Conservation (phyloP, 37 sponge, comb jelly and placozoan species). For the Haliclona indistincta region DNA sequence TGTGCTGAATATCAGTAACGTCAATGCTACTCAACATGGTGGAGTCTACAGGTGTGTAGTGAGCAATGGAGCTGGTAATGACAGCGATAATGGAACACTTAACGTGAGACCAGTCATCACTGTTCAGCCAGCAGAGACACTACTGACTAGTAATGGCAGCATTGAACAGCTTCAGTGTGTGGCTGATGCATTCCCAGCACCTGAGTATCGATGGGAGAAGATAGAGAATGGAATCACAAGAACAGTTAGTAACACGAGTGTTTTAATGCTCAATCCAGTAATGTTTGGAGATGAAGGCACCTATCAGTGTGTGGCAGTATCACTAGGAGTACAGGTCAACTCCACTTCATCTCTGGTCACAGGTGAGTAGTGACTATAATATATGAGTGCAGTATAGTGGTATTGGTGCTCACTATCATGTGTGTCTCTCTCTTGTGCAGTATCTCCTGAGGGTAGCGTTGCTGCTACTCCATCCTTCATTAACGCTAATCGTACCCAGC, state of each 20-base stretch:
- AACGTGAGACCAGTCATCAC: constrained; percentile 2
- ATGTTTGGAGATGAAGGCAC: too few species aligned
- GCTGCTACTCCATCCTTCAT: constrained; percentile 9
- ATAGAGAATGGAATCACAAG: neutral
- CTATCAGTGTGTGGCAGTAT: too few species aligned
- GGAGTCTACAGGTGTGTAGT: neutral
- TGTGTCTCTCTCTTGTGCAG: constrained; percentile 19
- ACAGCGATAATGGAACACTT: neutral
- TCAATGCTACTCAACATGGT: constrained; percentile 5
- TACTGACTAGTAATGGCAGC: neutral
- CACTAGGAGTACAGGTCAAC: too few species aligned
- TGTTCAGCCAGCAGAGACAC: neutral
- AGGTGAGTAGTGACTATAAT: too few species aligned
- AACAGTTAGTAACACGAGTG: too few species aligned
- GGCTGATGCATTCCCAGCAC: constrained; percentile 23
- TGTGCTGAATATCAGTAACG: neutral
- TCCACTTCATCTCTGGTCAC: too few species aligned
- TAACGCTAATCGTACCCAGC: neutral
- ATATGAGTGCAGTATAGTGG: neutral
- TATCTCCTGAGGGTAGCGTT: constrained; percentile 40
- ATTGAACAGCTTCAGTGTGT: neutral
- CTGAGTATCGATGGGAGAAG: constrained; percentile 2
- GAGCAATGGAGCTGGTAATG: neutral
- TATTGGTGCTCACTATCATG: neutral
- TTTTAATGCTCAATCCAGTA: too few species aligned